Base-by-base conservation (phyloP, 1,140 invertebrate genomes). In the Drosophila sp. region DNA sequence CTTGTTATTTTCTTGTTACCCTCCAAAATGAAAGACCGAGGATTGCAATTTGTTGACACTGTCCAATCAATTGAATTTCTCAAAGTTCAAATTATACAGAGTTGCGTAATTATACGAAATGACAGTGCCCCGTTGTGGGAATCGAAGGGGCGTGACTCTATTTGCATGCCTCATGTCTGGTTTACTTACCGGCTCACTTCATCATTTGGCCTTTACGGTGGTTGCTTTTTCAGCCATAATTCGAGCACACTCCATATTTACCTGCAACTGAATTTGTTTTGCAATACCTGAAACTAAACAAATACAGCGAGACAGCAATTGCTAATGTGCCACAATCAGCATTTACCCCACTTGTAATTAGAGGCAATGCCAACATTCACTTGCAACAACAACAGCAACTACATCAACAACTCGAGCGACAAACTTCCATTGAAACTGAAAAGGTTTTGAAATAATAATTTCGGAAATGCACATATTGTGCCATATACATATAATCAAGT, bases 311-410 rank as follows among this genome's bases (percentile, higher is more conserved):
- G 7, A 27, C 29, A 32, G 59, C 66, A 72, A 61, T 66, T 62
- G 70, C 27, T 73, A 76, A 73, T 76, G 62, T 73, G 74, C 56
- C 45, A 45, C 70, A 76, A 76, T 76, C 75, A 77, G 66, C 75
- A 77, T 70, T 75, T 71, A 61, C 29, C 38, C 34, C 13, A 43
- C 53, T 59, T 29, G 46, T 46, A 73, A 73, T 51, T 57, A 75
- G 46, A 70, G 48, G 18, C 40, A 61, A 54, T 45, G n/a, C 14
- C 13, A 56, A 56, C 34, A 56, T 40, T 56, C 43, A 62, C 43
- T 29, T 45, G 21, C 6, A 38, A 25, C 11, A 14, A 21, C 29
- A n/a, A n/a, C n/a, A n/a, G n/a, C n/a, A n/a, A n/a, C n/a, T n/a
- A n/a, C 6, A 38, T 13, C 11, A 14, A 21, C 29, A 36, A 48